Evolutionary conservation across 2,113 vertebrate genomes (phyloP).

Genomic region (Melanerpes aurifrons): DNA sequence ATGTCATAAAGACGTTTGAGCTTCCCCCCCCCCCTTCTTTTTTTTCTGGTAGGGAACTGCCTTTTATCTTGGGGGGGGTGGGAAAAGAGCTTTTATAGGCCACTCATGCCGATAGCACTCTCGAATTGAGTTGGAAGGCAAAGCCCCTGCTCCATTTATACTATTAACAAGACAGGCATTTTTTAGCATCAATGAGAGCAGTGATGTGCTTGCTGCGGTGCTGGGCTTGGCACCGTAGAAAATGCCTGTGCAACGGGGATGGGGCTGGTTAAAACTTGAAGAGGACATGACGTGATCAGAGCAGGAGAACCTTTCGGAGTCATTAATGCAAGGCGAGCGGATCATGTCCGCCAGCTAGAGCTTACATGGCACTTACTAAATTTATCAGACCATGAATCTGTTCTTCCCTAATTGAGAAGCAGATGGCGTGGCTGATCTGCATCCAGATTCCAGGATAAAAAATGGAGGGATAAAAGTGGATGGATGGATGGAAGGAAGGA

Average conservation of each 20-base stretch:
- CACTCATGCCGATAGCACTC: conserved; percentile 8
- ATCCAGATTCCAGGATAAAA: background rate
- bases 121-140: conserved; percentile 49
- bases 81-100: conserved; percentile 58
- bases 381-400: conserved; percentile 40
- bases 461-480: background rate
- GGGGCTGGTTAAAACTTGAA: conserved; percentile 17
- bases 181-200: conserved; percentile 26
- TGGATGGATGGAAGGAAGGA: background rate
- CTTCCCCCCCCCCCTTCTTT: background rate
- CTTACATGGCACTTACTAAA: background rate
- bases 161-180: conserved; percentile 48
- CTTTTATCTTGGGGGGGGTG: conserved; percentile 39
- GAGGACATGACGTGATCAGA: conserved; percentile 34
- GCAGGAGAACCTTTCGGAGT: conserved; percentile 31
- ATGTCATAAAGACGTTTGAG: conserved; percentile 52
- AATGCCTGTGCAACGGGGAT: background rate
- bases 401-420: conserved; percentile 37
- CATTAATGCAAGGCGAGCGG: background rate
- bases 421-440: conserved; percentile 7
- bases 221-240: background rate
- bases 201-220: background rate
- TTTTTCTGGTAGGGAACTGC: conserved; percentile 20
- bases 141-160: conserved; percentile 38
- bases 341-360: background rate